Conservation (phyloP, 2,113 vertebrate genomes). For the Carassius carassius region DNA sequence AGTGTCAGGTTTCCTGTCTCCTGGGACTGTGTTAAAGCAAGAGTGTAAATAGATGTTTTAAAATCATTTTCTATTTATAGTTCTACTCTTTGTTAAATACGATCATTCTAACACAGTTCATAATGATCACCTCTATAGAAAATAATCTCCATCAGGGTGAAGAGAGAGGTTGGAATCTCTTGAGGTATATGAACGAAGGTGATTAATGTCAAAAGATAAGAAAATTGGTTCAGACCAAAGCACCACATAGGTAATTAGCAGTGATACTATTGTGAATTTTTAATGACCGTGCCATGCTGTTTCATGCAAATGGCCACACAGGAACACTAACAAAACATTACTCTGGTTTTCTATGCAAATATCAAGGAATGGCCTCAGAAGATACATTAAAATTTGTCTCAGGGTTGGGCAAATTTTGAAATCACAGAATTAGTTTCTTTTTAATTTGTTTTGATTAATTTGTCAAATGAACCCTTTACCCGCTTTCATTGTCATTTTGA, state of each 20-base stretch:
- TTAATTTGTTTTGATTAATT: not conserved
- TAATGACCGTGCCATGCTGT: not conserved
- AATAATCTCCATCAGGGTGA: not conserved
- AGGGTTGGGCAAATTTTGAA: not conserved
- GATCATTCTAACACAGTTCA: not conserved
- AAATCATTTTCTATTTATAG: not conserved
- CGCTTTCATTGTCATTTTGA: too few species aligned
- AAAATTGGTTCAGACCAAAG: not conserved
- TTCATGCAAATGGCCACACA: not conserved
- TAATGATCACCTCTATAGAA: not conserved
- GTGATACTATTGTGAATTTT: conserved; percentile 12
- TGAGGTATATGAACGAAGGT: not conserved
- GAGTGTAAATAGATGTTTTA: not conserved
- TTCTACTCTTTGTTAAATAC: not conserved
- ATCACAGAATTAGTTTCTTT: not conserved
- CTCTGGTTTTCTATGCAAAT: not conserved
- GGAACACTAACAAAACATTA: not conserved
- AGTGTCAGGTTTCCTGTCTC: conserved; percentile 1
- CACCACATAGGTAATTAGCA: conserved; percentile 14
- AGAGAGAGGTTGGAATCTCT: not conserved
- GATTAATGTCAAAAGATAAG: not conserved
- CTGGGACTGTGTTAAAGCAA: not conserved
- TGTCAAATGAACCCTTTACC: not conserved
- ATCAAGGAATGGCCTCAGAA: not conserved
- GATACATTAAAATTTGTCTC: not conserved